Percentiles rank a stretch among this genome's conserved stretches.
phyloP scores from a whole-genome alignment of 2,797 vertebrate species.

The Tadarida brasiliensis region DNA sequence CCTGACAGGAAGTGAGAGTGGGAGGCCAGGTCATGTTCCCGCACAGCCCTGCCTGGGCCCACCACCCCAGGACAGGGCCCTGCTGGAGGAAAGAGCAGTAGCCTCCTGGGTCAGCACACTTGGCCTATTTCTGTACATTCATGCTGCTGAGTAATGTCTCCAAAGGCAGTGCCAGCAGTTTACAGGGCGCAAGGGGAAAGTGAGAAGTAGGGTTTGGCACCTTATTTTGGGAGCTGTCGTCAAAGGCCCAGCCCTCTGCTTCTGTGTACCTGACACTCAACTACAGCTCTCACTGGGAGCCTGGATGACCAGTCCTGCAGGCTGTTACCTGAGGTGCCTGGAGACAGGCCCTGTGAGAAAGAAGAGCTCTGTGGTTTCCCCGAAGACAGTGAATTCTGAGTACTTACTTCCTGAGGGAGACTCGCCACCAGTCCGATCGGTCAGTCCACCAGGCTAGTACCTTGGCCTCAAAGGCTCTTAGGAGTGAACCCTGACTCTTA shows the following conservation, averaged over 20 bases:
- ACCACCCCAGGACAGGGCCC: neutral
- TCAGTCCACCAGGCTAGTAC: neutral
- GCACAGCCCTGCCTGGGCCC: neutral
- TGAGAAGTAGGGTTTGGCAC: constrained; percentile 69
- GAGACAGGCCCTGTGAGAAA: neutral
- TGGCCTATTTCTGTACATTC: constrained; percentile 1
- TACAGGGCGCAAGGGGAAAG: neutral
- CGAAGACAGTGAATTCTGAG: neutral
- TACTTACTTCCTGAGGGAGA: neutral
- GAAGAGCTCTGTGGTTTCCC: neutral
- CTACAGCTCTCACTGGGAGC: neutral
- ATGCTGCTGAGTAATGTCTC: constrained; percentile 65
- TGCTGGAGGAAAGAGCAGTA: neutral
- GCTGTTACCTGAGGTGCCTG: neutral
- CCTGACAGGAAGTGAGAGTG: neutral
- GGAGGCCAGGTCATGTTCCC: neutral
- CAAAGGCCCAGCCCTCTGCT: constrained; percentile 26
- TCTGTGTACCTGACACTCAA: neutral
- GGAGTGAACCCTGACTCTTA: neutral
- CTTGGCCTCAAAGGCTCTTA: neutral
- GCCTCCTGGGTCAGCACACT: neutral
- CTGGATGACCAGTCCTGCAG: neutral
- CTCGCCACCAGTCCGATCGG: neutral
- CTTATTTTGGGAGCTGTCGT: constrained; percentile 62
- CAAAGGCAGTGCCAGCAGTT: constrained; percentile 1